Evolutionary conservation across 1,140 invertebrate genomes (phyloP), one percentile per base, ranked within the genome.

Genomic region (Drosophila eugracilis): DNA sequence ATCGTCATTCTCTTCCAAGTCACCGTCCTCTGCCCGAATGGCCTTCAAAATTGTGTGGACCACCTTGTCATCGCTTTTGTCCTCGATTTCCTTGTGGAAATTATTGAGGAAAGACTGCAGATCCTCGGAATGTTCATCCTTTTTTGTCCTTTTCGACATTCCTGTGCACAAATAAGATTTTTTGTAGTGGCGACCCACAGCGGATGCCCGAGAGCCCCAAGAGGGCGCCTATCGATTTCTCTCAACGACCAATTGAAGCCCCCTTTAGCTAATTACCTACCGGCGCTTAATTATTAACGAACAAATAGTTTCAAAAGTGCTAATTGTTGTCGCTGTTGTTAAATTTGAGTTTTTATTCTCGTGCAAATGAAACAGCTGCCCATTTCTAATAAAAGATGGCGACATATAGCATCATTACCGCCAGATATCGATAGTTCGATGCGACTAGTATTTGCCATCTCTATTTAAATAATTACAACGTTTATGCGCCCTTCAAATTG

Each of bases 71-170:
- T 50, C 41, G 49, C 39, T 53, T 52, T 71, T 62, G 37, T 93
- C 94, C 67, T 95, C 94, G 47, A 97, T 97, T 91, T 97, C 96
- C 84, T 97, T 97, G 79, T 97, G 96, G 85, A 97, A 97, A 3
- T 95, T 96, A 52, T 95, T 96, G 37, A 97, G 92, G 79, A 97
- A 97, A 52, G 95, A 95, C 78, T 97, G 96, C 69, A 69, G n/a
- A 70, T 92, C 58, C 26, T 78, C 76, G 1, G 44, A 24, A 7
- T 59, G 44, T 9, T 72, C 73, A 0, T 39, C 24, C 39, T 79
- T 76, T 4, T 53, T 65, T 17, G 24, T 54, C 22, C 47, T 45
- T 36, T 60, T 73, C 12, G 84, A 49, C 84, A 86, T 85, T 28
- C 24, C 52, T 76, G 19, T n/a, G 5, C 3, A 28, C 10, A 12